Conservation (phyloP, 2,888 invertebrate species). For the Torymus auratus region DNA sequence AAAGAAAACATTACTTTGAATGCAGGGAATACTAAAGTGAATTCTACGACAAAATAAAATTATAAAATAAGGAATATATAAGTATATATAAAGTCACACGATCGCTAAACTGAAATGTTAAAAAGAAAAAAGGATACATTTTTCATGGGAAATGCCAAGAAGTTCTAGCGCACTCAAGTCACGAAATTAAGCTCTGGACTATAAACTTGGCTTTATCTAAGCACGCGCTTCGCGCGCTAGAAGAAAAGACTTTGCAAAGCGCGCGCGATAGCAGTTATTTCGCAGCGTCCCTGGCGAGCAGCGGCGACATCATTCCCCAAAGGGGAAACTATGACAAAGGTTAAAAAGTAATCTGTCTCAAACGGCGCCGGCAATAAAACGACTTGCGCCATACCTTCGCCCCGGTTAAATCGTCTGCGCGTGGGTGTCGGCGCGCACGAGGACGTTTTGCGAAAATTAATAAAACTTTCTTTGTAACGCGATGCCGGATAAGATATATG, state of each 20-base stretch:
- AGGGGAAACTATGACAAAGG: conserved; percentile 27
- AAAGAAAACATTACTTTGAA: too few species aligned
- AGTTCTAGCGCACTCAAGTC: too few species aligned
- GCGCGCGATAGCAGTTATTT: conserved; percentile 17
- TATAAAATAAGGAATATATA: too few species aligned
- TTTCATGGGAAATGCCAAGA: too few species aligned
- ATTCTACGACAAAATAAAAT: too few species aligned
- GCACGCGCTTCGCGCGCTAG: not conserved
- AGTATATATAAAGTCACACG: too few species aligned
- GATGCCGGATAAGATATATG: conserved; percentile 41
- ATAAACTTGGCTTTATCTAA: not conserved
- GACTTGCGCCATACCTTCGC: not conserved
- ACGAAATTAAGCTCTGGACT: too few species aligned
- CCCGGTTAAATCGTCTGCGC: not conserved
- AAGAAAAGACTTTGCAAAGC: too few species aligned
- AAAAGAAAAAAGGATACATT: too few species aligned
- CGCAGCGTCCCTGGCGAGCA: not conserved
- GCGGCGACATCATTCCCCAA: conserved; percentile 5
- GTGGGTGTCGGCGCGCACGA: not conserved
- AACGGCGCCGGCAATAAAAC: conserved; percentile 11
- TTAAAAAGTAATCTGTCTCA: conserved; percentile 17
- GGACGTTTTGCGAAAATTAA: conserved; percentile 33
- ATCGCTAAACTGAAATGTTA: too few species aligned
- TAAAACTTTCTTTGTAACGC: conserved; percentile 52
- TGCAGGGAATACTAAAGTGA: too few species aligned